Percentiles rank a stretch among this genome's conserved stretches.
phyloP scores from a whole-genome alignment of 2,113 vertebrate species.

The Vidua chalybeata region DNA sequence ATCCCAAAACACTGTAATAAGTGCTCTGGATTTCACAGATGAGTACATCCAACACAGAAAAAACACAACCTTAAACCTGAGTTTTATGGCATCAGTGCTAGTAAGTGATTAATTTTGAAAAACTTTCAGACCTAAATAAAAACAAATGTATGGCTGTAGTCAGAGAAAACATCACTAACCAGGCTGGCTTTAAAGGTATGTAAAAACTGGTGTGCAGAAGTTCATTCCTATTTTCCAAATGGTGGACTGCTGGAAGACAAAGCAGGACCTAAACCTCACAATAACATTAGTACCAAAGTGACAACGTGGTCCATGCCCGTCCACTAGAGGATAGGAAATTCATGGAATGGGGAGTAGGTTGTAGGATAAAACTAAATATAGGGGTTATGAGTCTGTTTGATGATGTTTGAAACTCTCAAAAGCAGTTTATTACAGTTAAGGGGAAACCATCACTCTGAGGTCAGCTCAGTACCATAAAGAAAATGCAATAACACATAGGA shows the following conservation, averaged over 20 bases:
- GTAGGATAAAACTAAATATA: not conserved
- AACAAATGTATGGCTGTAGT: rapidly evolving
- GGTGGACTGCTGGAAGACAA: not conserved
- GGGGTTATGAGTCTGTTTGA: not conserved
- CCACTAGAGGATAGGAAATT: not conserved
- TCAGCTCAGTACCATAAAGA: not conserved
- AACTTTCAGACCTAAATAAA: not conserved
- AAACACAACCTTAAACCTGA: not conserved
- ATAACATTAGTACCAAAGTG: not conserved
- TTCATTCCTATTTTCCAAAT: not conserved
- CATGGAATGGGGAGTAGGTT: not conserved
- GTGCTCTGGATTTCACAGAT: not conserved
- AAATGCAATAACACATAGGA: not conserved
- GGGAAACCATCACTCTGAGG: not conserved
- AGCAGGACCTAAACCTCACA: not conserved
- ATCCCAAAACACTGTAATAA: not conserved
- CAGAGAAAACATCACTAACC: not conserved
- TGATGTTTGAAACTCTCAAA: not conserved
- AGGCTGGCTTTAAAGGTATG: not conserved
- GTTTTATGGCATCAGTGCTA: not conserved
- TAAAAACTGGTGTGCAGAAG: not conserved
- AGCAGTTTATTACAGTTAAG: not conserved
- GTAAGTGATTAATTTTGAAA: not conserved
- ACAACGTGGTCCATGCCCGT: rapidly evolving
- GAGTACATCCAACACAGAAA: not conserved